Percentiles rank a stretch among this genome's conserved stretches.
Evolutionary conservation across 2,797 vertebrate species (phyloP).

Genomic region (Chiloscyllium punctatum): DNA sequence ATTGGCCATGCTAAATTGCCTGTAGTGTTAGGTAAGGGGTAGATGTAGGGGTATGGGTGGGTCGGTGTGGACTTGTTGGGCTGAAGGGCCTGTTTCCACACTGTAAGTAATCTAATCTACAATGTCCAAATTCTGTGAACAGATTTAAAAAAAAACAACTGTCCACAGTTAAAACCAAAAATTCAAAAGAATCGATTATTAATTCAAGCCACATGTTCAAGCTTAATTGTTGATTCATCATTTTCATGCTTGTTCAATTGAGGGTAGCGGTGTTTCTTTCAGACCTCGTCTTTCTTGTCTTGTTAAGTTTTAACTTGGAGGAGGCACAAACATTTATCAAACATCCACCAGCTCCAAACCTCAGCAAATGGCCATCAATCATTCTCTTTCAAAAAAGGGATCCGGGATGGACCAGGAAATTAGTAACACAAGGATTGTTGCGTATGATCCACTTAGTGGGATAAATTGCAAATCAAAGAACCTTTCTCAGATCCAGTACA

Average conservation of each 20-base stretch:
- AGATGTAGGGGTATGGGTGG: no score
- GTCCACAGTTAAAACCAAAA: not conserved
- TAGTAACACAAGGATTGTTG: not conserved
- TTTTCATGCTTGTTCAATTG: not conserved
- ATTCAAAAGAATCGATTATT: no score
- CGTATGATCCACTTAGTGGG: no score
- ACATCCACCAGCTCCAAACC: not conserved
- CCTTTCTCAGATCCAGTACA: not conserved
- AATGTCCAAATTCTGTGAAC: not conserved
- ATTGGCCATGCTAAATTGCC: no score
- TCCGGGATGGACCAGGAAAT: not conserved
- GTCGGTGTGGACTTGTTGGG: no score
- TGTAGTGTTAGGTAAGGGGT: no score
- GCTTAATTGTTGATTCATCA: not conserved
- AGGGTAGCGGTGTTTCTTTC: not conserved
- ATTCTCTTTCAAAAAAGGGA: not conserved
- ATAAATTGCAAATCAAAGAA: not conserved
- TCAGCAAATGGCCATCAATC: not conserved
- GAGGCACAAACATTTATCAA: not conserved
- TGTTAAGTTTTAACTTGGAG: not conserved
- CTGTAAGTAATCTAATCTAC: no score
- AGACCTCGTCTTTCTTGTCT: no score
- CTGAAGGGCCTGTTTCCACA: no score
- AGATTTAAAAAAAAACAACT: not conserved
- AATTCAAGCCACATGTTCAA: not conserved